Evolutionary conservation across 2,888 invertebrate genomes (phyloP).

Genomic region (Chrysodeixis includens): DNA sequence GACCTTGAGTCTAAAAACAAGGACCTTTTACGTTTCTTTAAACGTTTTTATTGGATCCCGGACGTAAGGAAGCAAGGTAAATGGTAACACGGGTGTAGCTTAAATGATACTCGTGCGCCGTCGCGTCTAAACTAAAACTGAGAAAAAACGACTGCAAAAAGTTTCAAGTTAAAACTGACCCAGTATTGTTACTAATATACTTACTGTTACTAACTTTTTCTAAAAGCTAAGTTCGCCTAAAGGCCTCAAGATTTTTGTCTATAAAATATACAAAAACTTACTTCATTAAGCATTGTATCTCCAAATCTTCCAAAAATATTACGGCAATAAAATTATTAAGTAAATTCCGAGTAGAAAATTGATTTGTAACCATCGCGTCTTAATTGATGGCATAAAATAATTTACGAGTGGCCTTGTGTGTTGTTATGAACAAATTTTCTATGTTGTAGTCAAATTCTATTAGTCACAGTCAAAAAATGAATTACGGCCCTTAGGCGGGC

Average conservation of each 20-base stretch:
- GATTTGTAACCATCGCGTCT: background rate
- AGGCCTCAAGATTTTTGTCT: background rate
- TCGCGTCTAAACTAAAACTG: no score
- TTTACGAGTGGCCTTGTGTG: conserved; percentile 12
- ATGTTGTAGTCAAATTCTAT: conserved; percentile 8
- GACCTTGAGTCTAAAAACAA: no score
- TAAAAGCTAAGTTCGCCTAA: background rate
- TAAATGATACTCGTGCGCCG: no score
- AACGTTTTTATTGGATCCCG: no score
- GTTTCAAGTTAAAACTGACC: no score
- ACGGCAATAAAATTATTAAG: conserved; percentile 20
- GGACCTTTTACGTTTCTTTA: no score
- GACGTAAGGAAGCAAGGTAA: no score
- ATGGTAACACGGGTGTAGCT: no score
- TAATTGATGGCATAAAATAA: conserved; percentile 16
- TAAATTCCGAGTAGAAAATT: background rate
- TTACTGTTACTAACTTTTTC: no score
- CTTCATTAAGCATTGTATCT: background rate
- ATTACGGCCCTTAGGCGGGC: conserved; percentile 6
- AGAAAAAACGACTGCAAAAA: no score
- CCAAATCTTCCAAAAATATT: background rate
- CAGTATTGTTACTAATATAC: no score
- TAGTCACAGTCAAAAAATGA: conserved; percentile 11
- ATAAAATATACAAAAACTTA: background rate
- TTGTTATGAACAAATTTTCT: background rate